phyloP scores from a whole-genome alignment of 2,888 invertebrate genomes.

The Cerastis rubricosa region DNA sequence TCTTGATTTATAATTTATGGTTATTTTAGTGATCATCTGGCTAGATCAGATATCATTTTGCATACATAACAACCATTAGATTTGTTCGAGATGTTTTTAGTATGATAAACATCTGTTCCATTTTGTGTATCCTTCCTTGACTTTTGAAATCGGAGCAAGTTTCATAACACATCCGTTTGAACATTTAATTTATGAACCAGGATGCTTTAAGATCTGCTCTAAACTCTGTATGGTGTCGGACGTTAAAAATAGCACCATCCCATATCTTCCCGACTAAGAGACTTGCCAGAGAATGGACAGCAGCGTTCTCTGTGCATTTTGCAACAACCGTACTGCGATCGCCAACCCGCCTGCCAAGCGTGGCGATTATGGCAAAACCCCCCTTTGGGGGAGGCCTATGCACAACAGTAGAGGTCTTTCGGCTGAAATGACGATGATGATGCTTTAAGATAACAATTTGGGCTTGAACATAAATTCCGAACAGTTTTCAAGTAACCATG shows the following conservation, averaged over 20 bases:
- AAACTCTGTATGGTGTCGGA: too few relatives aligned
- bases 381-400: too few relatives aligned
- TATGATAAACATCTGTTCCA: constrained; percentile 13
- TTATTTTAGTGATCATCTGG: not conserved
- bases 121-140: constrained; percentile 16
- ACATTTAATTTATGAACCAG: not conserved
- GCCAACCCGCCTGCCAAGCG: too few relatives aligned
- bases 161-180: constrained; percentile 12
- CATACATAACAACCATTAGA: not conserved
- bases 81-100: not conserved
- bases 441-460: not conserved
- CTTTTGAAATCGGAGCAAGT: not conserved
- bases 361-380: too few relatives aligned
- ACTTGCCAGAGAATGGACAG: too few relatives aligned
- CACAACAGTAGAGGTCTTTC: too few relatives aligned
- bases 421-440: too few relatives aligned
- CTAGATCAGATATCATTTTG: constrained; percentile 1
- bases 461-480: not conserved
- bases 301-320: too few relatives aligned
- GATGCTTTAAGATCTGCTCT: not conserved
- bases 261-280: too few relatives aligned
- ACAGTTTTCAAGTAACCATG: not conserved
- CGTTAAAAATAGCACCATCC: too few relatives aligned
- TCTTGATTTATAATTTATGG: not conserved
- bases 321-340: too few relatives aligned